These are phyloP conservation scores for Sceloporus undulatus DNA, from an alignment of 2,113 vertebrate species.

Conservation along the genomic window DNA sequence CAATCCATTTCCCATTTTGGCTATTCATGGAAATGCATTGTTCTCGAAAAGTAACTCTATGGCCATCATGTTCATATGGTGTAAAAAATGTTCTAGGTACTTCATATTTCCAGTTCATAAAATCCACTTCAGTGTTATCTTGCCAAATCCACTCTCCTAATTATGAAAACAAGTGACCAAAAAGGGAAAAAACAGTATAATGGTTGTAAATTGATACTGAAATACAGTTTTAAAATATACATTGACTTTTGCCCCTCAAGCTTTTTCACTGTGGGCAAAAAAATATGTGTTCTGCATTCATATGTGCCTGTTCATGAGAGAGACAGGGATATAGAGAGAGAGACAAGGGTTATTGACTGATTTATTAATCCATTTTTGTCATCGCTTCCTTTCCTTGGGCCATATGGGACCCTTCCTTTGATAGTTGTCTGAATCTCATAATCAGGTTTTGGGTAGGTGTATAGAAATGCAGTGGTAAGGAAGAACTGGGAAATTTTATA, in stretches of 20 bases:
- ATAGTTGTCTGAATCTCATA: too few relatives aligned
- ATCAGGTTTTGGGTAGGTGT: too few relatives aligned
- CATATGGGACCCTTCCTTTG: too few relatives aligned
- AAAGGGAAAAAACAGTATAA: background rate
- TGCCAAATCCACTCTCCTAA: constrained; percentile 88
- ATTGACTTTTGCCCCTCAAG: background rate
- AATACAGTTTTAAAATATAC: background rate
- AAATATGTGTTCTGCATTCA: too few relatives aligned
- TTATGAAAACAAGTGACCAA: constrained; percentile 38
- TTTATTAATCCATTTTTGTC: too few relatives aligned
- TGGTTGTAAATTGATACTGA: background rate
- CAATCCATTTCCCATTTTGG: constrained; percentile 84
- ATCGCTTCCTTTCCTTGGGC: too few relatives aligned
- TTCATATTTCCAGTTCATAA: constrained; percentile 88
- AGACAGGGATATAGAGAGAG: too few relatives aligned
- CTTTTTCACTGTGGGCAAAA: background rate
- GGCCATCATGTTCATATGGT: rapidly evolving
- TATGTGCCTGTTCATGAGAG: too few relatives aligned
- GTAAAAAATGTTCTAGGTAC: constrained; percentile 60
- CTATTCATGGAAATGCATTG: constrained; percentile 83
- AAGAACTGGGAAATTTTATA: too few relatives aligned
- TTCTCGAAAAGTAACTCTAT: constrained; percentile 41
- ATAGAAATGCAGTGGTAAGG: too few relatives aligned
- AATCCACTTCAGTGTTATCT: constrained; percentile 85
- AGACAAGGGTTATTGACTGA: too few relatives aligned